These are phyloP conservation scores for Lissocephala sabroskyi DNA, from an alignment of 2,888 invertebrate genomes.

Conservation along the genomic window DNA sequence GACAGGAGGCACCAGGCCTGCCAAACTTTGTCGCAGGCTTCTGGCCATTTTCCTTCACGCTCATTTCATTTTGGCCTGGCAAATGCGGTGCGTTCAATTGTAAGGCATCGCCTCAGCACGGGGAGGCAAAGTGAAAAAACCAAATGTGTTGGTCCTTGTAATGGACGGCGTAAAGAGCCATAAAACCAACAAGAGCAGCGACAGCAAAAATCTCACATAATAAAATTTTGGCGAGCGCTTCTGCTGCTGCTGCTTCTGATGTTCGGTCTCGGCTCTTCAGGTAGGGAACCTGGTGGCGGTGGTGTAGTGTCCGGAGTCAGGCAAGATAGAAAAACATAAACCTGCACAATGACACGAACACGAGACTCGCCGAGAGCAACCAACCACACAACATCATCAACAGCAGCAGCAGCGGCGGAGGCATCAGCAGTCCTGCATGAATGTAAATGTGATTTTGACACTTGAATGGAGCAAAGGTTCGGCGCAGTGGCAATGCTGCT, in stretches of 20 bases:
- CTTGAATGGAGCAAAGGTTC: conserved; percentile 25
- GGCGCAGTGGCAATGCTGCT: background rate
- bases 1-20: no score
- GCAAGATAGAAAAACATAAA: background rate
- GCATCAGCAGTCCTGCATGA: conserved; percentile 24
- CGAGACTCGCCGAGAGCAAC: background rate
- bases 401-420: conserved; percentile 8
- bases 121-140: no score
- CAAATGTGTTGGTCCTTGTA: conserved; percentile 5
- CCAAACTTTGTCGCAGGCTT: no score
- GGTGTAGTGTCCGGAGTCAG: no score
- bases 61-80: no score
- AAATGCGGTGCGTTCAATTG: no score
- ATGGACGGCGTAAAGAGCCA: conserved; percentile 33
- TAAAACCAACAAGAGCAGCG: conserved; percentile 18
- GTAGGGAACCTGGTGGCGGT: conserved; percentile 30
- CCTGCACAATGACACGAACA: background rate
- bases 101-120: no score
- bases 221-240: conserved; percentile 38
- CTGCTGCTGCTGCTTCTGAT: conserved; percentile 25
- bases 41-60: no score
- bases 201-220: conserved; percentile 22
- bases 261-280: conserved; percentile 49
- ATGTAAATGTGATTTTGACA: conserved; percentile 31
- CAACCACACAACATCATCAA: conserved; percentile 7